These are phyloP conservation scores for Chrysolina americana DNA, from an alignment of 2,888 invertebrate genomes.

Conservation along the genomic window DNA sequence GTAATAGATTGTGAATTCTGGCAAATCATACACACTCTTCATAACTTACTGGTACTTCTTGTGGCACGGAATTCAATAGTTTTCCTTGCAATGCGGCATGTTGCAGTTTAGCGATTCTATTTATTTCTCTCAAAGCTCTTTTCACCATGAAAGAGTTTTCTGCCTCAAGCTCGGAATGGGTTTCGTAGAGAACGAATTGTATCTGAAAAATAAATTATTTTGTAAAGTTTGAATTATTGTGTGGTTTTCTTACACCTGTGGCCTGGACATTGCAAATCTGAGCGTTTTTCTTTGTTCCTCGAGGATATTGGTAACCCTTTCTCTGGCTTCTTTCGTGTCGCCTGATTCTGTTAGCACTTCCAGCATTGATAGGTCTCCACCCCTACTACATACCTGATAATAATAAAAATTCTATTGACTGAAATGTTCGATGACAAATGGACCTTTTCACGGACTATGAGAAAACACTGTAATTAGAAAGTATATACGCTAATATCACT, in stretches of 20 bases:
- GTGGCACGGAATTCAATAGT: constrained; percentile 34
- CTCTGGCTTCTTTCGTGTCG: constrained; percentile 75
- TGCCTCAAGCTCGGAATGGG: constrained; percentile 82
- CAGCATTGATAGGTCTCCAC: constrained; percentile 83
- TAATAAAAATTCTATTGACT: no score
- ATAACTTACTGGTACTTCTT: background rate
- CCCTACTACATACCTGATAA: constrained; percentile 77
- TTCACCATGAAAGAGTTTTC: constrained; percentile 84
- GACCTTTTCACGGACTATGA: no score
- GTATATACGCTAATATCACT: no score
- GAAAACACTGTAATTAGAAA: no score
- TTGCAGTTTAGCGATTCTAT: constrained; percentile 79
- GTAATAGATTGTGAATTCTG: background rate
- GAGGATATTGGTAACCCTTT: constrained; percentile 77
- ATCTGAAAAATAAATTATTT: constrained; percentile 70
- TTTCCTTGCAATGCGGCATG: constrained; percentile 73
- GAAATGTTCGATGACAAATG: no score
- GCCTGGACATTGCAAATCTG: constrained; percentile 82
- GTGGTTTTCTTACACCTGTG: constrained; percentile 73
- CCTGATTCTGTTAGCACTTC: constrained; percentile 82
- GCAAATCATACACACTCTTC: background rate
- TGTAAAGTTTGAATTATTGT: background rate
- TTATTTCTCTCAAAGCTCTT: constrained; percentile 79
- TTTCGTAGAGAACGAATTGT: constrained; percentile 86
- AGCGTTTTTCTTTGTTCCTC: constrained; percentile 84